A percentile compares a stretch with the other conserved stretches of the same genome.
phyloP scores from a whole-genome alignment of 2,113 vertebrate species.

The Pipa parva region DNA sequence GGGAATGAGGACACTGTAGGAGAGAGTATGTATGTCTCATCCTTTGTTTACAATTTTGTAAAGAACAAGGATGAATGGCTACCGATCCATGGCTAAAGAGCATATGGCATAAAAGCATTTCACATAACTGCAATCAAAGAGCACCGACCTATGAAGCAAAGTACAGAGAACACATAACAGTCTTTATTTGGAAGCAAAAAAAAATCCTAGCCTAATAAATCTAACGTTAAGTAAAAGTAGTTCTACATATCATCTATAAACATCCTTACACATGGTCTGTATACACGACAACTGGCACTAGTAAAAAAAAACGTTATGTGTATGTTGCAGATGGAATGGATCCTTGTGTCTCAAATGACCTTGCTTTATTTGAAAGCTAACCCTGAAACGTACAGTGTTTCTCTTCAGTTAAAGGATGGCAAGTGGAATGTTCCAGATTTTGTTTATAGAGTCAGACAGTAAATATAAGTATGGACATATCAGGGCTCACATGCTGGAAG shows the following conservation, averaged over 20 bases:
- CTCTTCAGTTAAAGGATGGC: conserved; percentile 19
- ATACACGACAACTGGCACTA: not conserved
- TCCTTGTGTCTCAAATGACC: conserved; percentile 3
- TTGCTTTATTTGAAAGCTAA: conserved; percentile 27
- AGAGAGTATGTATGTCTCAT: too few relatives aligned
- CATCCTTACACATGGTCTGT: not conserved
- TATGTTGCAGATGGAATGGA: conserved; percentile 1
- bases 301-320: not conserved
- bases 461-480: conserved; percentile 4
- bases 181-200: not conserved
- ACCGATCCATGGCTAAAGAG: conserved; percentile 8
- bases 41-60: too few relatives aligned
- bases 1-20: too few relatives aligned
- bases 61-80: too few relatives aligned
- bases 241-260: not conserved
- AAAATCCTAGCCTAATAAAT: not conserved
- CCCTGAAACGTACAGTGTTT: conserved; percentile 11
- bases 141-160: not conserved
- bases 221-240: not conserved
- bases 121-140: not conserved
- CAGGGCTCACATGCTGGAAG: not conserved
- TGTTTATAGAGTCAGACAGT: conserved; percentile 19
- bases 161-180: not conserved
- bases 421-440: not conserved
- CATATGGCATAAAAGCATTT: not conserved